Evolutionary conservation across 1,140 invertebrate genomes (phyloP), one percentile per base, ranked within the genome.

Genomic region (Papilio helenus): DNA sequence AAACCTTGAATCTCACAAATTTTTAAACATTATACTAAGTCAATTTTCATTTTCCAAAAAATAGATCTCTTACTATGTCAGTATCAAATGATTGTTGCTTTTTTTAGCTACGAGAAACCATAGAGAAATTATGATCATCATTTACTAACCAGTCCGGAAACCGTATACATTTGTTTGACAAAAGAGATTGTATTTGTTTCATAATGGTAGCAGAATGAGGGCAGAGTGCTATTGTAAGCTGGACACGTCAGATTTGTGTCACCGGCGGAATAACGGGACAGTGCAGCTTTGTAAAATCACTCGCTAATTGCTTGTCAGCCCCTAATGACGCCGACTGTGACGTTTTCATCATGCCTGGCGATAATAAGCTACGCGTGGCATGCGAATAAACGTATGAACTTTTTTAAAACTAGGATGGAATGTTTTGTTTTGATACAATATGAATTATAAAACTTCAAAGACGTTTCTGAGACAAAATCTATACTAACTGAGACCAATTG

Each of bases 291-390:
- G 80, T 79, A 61, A 83, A 81, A 77, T 77, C 72, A 76, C 76
- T 26, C 80, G 55, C 80, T 84, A 84, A 84, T 82, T 84, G 82
- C 80, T 61, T 79, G 80, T 80, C 80, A 79, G 72, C 39, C 79
- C 80, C 79, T 81, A 81, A 81, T 77, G 73, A 79, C 79, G 58
- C 65, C 26, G 79, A 81, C 51, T 49, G n/a, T 65, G 61, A 79
- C 71, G 79, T 79, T 73, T 82, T 80, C 80, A 81, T 79, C 46
- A 79, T 77, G 39, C 76, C 55, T 42, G 23, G 76, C 55, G 51
- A 77, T 77, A 77, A 77, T 77, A 77, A 77, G 76, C 76, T 26
- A 51, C 26, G 18, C 58, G 76, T 77, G 29, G 23, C 76, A 42
- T 29, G 51, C 74, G 51, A 77, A 74, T 39, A 23, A 76, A 55